Evolutionary conservation across 2,888 invertebrate species (phyloP).

Genomic region (Ceramica pisi): DNA sequence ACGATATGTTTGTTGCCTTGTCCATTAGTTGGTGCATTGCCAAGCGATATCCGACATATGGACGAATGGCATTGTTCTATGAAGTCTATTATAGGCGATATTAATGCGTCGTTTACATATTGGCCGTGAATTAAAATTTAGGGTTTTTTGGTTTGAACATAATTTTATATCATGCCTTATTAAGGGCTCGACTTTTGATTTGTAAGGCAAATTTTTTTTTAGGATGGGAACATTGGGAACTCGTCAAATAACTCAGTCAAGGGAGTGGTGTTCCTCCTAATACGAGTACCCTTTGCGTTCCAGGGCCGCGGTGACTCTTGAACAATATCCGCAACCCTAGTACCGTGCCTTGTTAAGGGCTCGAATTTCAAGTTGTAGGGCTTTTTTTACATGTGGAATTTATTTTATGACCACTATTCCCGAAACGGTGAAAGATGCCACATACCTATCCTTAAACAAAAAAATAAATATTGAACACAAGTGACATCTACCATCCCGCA

Average conservation of each 20-base stretch:
- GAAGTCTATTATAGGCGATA: conserved; percentile 58
- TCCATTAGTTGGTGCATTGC: conserved; percentile 70
- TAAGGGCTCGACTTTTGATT: background rate
- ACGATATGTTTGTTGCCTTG: conserved; percentile 63
- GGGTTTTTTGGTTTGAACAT: background rate
- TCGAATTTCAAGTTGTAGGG: too few relatives aligned
- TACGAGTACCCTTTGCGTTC: too few relatives aligned
- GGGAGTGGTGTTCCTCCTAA: too few relatives aligned
- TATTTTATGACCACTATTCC: background rate
- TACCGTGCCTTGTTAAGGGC: too few relatives aligned
- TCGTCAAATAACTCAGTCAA: too few relatives aligned
- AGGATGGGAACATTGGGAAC: too few relatives aligned
- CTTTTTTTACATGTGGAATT: background rate
- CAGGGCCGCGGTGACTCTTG: too few relatives aligned
- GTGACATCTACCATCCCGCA: background rate
- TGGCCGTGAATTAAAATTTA: conserved; percentile 19
- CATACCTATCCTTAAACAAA: background rate
- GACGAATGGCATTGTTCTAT: conserved; percentile 70
- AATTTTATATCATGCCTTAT: background rate
- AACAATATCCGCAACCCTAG: too few relatives aligned
- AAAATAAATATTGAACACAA: background rate
- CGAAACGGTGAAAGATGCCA: too few relatives aligned
- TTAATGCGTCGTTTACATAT: conserved; percentile 28
- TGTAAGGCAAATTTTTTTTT: too few relatives aligned
- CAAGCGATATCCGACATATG: conserved; percentile 62